Percentiles rank a stretch among this genome's conserved stretches.
phyloP scores from a whole-genome alignment of 2,797 vertebrate species.

The Ambastaia sidthimunki region DNA sequence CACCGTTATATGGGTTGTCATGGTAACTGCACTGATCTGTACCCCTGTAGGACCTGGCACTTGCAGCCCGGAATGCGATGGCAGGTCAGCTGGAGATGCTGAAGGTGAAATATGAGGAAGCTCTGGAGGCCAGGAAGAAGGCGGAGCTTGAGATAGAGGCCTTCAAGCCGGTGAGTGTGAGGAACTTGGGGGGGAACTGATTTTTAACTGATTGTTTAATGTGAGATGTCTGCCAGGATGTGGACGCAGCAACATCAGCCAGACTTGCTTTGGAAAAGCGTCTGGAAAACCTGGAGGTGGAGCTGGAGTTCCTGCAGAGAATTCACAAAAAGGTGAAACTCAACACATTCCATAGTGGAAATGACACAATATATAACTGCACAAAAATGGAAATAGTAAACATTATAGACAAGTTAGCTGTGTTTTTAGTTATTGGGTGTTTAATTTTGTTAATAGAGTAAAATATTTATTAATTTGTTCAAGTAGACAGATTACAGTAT shows the following conservation, averaged over 20 bases:
- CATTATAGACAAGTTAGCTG: too few relatives aligned
- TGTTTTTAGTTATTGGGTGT: not conserved
- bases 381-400: too few relatives aligned
- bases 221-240: constrained; percentile 64
- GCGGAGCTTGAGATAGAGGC: constrained; percentile 75
- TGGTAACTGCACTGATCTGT: not conserved
- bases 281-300: constrained; percentile 75
- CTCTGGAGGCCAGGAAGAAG: constrained; percentile 75
- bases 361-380: not conserved
- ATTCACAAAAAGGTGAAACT: constrained; percentile 70
- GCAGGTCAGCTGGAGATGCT: constrained; percentile 71
- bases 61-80: constrained; percentile 73
- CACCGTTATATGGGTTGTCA: not conserved
- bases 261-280: constrained; percentile 75
- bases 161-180: constrained; percentile 76
- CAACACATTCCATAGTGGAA: not conserved
- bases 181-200: not conserved
- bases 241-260: constrained; percentile 69
- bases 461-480: not conserved
- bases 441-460: not conserved
- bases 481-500: not conserved
- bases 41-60: constrained; percentile 71
- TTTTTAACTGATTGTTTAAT: not conserved
- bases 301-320: constrained; percentile 77
- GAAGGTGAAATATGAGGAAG: constrained; percentile 77